These are phyloP conservation scores for Leptinotarsa tumamoca DNA, from an alignment of 2,888 invertebrate species.

Conservation along the genomic window DNA sequence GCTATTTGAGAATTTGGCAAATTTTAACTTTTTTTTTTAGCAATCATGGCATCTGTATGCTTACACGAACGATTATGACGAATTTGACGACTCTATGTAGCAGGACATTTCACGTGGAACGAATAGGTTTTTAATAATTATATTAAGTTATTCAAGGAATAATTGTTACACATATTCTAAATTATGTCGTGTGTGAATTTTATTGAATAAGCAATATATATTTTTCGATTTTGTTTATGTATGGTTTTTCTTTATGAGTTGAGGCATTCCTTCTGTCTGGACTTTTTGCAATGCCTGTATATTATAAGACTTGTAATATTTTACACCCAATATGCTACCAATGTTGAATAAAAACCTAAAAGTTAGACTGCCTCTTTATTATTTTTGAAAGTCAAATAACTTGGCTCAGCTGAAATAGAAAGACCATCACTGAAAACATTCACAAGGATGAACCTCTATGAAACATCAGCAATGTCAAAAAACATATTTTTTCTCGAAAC, in stretches of 20 bases:
- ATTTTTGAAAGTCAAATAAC: too few species aligned
- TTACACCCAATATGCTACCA: not conserved
- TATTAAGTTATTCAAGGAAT: not conserved
- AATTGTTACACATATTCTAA: conserved; percentile 22
- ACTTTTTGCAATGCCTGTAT: not conserved
- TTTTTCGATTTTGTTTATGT: not conserved
- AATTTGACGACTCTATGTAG: conserved; percentile 85
- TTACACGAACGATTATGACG: conserved; percentile 71
- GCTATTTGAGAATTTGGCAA: too few species aligned
- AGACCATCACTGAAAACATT: too few species aligned
- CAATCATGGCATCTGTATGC: conserved; percentile 71
- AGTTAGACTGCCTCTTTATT: not conserved
- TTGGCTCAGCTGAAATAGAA: too few species aligned
- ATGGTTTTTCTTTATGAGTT: conserved; percentile 2
- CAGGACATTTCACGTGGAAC: conserved; percentile 51
- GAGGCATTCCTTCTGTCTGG: not conserved
- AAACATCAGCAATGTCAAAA: too few species aligned
- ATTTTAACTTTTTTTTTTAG: conserved; percentile 64
- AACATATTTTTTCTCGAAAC: too few species aligned
- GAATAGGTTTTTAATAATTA: not conserved
- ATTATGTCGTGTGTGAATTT: conserved; percentile 11
- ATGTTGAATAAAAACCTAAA: conserved; percentile 7
- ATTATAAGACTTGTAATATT: not conserved
- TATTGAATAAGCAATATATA: conserved; percentile 14
- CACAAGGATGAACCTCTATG: too few species aligned